Base-by-base conservation (phyloP, 2,113 vertebrate genomes). In the Alouatta palliata region DNA sequence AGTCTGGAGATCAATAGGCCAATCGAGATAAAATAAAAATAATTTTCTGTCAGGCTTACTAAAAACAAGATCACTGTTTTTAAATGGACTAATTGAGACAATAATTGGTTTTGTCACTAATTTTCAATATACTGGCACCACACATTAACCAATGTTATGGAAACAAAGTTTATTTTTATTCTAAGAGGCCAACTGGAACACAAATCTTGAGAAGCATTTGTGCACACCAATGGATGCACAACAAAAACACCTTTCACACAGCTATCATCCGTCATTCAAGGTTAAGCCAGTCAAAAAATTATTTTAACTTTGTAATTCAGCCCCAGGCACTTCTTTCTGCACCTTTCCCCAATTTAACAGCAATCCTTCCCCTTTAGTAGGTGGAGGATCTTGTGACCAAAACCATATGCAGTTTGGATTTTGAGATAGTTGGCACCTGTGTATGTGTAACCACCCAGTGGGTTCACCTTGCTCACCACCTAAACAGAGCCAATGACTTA, bases 21-120 rank as follows among this genome's bases (percentile, higher is more conserved):
- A 82, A 14, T 43, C 54, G n/a, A 21, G 25, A 85, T 58, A 91
- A 94, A 85, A 90, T 56, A 82, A 88, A 92, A 93, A 81, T 47
- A 66, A 76, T 64, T 91, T 90, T 87, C 64, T 84, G 8, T 25
- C n/a, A 79, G 43, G 64, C 0, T 64, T 37, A 81, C 5, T 45
- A 82, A 84, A 71, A 96, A 73, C 19, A 87, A 45, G 17, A 64
- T 45, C 37, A 61, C 13, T 35, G 30, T 66, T 84, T 79, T 76
- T 81, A 79, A 71, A 56, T 10, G 20, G 30, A 85, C 37, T 81
- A 64, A n/a, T 12, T 70, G 2, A 92, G 6, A 85, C 20, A 43
- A 71, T 43, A 37, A 81, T 58, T 27, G 75, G 70, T 27, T 54
- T 79, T n/a, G 10, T 52, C 25, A 56, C 27, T 81, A 68, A 83